phyloP scores from a whole-genome alignment of 2,888 invertebrate genomes.

The Tipula confusa region DNA sequence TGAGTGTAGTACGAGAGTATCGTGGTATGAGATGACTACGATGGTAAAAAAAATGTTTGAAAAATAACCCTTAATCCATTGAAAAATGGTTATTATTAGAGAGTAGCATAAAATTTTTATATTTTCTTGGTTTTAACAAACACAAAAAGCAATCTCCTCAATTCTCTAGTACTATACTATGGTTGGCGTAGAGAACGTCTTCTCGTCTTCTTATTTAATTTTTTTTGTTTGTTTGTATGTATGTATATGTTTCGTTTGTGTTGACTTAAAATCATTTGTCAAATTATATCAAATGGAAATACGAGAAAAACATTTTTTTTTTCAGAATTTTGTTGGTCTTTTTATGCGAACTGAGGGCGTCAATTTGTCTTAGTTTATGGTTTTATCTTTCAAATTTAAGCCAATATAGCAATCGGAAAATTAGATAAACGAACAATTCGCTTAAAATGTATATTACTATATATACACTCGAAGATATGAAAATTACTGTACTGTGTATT shows the following conservation, averaged over 20 bases:
- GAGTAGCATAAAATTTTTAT: slow-evolving; percentile 7
- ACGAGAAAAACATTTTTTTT: not conserved
- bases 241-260: not conserved
- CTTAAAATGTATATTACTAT: not conserved
- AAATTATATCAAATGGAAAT: slow-evolving; percentile 12
- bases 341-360: slow-evolving; percentile 20
- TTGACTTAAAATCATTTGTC: slow-evolving; percentile 20
- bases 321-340: not conserved
- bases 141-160: slow-evolving; percentile 25
- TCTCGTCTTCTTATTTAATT: no score
- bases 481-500: not conserved
- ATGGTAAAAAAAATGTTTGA: not conserved
- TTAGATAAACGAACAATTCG: not conserved
- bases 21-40: not conserved
- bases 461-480: not conserved
- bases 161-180: slow-evolving; percentile 25
- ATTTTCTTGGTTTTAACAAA: slow-evolving; percentile 20
- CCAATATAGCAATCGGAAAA: slow-evolving; percentile 12
- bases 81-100: slow-evolving; percentile 20
- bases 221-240: not conserved
- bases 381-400: slow-evolving; percentile 16
- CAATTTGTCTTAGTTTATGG: slow-evolving; percentile 25
- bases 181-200: no score
- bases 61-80: slow-evolving; percentile 25
- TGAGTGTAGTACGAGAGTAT: not conserved